Percentiles rank a stretch among this genome's conserved stretches.
phyloP scores from a whole-genome alignment of 2,113 vertebrate genomes.

The Cercopithecus mona region DNA sequence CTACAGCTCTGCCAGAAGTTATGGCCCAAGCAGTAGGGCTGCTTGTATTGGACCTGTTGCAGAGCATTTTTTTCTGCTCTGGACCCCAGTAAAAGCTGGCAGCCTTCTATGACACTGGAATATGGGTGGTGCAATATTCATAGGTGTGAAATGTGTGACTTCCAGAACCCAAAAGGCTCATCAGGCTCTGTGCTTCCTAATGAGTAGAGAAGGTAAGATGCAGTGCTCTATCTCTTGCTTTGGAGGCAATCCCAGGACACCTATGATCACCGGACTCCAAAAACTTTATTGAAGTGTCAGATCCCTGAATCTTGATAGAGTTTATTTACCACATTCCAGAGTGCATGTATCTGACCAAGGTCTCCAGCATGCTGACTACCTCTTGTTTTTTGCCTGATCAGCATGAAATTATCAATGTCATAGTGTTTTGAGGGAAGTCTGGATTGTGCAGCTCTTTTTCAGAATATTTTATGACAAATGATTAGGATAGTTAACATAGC shows the following conservation, averaged over 20 bases:
- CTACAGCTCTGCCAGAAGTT: not conserved
- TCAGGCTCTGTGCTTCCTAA: not conserved
- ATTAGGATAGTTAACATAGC: not conserved
- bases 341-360: not conserved
- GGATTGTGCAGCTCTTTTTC: not conserved
- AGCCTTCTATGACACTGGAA: not conserved
- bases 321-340: not conserved
- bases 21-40: not conserved
- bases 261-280: not conserved
- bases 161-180: not conserved
- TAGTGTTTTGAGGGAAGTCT: not conserved
- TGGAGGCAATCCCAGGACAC: not conserved
- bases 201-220: not conserved
- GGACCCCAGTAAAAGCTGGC: not conserved
- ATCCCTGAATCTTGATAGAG: not conserved
- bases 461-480: not conserved
- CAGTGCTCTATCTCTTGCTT: not conserved
- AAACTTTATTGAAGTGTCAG: not conserved
- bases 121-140: not conserved
- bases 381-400: not conserved
- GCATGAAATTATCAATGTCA: not conserved
- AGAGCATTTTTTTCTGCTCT: not conserved
- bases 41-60: not conserved
- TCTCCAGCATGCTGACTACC: not conserved
- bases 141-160: not conserved